Conservation (phyloP, 1,140 invertebrate genomes). For the Drosophila yakuba region DNA sequence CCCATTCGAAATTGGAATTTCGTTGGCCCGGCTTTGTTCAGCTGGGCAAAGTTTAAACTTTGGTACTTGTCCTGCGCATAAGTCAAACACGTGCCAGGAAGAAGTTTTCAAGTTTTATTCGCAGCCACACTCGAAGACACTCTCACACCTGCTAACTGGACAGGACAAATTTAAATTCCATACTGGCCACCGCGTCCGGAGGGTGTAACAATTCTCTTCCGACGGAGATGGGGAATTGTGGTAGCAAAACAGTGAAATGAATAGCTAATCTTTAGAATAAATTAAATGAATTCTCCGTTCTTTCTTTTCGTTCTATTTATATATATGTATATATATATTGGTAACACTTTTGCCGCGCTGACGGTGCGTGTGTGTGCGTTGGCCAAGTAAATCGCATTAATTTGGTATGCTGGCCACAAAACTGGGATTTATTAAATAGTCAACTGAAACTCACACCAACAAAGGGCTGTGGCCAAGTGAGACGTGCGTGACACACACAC, state of each 20-base stretch:
- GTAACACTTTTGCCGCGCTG: slow-evolving; percentile 28
- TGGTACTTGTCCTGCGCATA: slow-evolving; percentile 63
- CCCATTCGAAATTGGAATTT: not conserved
- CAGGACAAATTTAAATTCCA: slow-evolving; percentile 64
- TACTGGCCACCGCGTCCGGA: slow-evolving; percentile 49
- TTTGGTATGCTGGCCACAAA: slow-evolving; percentile 82
- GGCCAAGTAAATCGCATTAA: slow-evolving; percentile 78
- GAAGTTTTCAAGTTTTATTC: slow-evolving; percentile 57
- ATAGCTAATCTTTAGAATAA: slow-evolving; percentile 82
- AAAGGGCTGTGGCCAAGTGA: slow-evolving; percentile 35
- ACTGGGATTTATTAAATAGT: slow-evolving; percentile 80
- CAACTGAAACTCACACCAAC: slow-evolving; percentile 59
- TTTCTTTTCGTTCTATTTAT: slow-evolving; percentile 12
- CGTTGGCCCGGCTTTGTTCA: slow-evolving; percentile 22
- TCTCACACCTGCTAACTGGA: slow-evolving; percentile 63
- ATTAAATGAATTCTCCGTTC: slow-evolving; percentile 75
- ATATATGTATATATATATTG: slow-evolving; percentile 17
- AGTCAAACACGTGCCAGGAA: slow-evolving; percentile 75
- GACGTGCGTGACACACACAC: slow-evolving; percentile 74
- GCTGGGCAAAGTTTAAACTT: slow-evolving; percentile 72
- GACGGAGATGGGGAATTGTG: slow-evolving; percentile 5
- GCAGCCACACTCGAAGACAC: slow-evolving; percentile 22
- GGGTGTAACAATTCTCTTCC: slow-evolving; percentile 68
- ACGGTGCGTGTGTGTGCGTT: slow-evolving; percentile 10
- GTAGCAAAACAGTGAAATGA: slow-evolving; percentile 61